Evolutionary conservation across 2,797 vertebrate genomes (phyloP).

Genomic region (Stomatorhinus walkeri): DNA sequence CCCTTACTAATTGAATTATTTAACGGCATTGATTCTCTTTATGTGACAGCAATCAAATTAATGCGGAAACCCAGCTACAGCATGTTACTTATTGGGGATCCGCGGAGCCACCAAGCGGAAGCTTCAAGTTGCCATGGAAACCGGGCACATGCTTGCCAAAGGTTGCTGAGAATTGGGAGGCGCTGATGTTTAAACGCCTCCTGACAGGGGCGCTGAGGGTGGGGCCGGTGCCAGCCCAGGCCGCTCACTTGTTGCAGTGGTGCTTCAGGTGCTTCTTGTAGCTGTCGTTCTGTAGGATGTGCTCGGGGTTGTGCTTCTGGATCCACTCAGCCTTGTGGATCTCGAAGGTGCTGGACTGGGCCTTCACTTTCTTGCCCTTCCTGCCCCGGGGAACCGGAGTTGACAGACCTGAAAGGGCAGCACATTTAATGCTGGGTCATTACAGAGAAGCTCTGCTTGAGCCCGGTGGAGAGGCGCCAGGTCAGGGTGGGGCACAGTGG

Average conservation of each 20-base stretch:
- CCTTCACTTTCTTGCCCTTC: constrained; percentile 97
- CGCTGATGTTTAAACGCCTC: not conserved
- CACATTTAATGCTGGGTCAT: not conserved
- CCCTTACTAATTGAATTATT: not conserved
- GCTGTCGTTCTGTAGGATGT: constrained; percentile 93
- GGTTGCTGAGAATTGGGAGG: not conserved
- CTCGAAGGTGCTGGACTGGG: constrained; percentile 87
- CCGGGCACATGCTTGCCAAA: not conserved
- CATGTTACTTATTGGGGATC: not conserved
- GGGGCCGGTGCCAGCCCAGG: not conserved
- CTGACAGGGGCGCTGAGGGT: not conserved
- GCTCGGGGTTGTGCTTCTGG: constrained; percentile 92
- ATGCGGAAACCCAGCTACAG: not conserved
- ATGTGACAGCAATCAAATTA: not conserved
- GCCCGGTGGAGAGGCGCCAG: not conserved
- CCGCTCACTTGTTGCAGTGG: constrained; percentile 94
- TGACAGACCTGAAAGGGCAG: constrained; percentile 69
- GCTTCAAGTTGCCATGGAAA: not conserved
- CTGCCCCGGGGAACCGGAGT: constrained; percentile 91
- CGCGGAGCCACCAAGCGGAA: not conserved
- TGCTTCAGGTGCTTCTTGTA: constrained; percentile 99
- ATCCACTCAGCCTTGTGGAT: constrained; percentile 99
- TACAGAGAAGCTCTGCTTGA: not conserved
- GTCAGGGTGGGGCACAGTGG: not conserved
- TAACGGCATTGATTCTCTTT: not conserved